Evolutionary conservation across 64 coral and sea anemone species (phyloP).

Genomic region (Catalaphyllia jardinei): DNA sequence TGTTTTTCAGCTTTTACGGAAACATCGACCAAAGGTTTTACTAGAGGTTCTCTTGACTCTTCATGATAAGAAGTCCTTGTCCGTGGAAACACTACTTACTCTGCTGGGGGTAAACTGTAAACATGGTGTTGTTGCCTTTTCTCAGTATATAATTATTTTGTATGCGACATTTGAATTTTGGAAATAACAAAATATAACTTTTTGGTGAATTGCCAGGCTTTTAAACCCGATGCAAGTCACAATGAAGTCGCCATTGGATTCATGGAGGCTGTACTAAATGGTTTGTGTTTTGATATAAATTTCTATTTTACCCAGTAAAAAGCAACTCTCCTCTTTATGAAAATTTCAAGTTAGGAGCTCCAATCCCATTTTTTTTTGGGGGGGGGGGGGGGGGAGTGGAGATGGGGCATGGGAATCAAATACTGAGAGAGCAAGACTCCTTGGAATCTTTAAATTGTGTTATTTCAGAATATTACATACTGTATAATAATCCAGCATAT

Average conservation of each 20-base stretch:
- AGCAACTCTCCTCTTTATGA: neutral
- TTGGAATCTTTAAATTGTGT: no score
- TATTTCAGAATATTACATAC: neutral
- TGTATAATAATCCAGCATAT: neutral
- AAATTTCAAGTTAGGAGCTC: neutral
- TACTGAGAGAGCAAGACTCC: no score
- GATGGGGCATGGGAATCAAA: no score
- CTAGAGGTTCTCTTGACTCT: conserved; percentile 51
- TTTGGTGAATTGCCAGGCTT: conserved; percentile 15
- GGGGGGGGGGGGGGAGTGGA: no score
- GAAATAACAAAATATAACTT: neutral
- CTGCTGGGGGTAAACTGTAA: conserved; percentile 43
- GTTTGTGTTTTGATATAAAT: neutral
- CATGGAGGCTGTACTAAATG: conserved; percentile 56
- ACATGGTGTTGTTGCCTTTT: no score
- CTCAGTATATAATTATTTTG: neutral
- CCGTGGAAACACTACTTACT: conserved; percentile 53
- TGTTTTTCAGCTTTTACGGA: conserved; percentile 35
- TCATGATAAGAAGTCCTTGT: conserved; percentile 45
- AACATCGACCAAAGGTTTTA: conserved; percentile 45
- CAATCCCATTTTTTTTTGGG: no score
- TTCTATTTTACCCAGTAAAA: no score
- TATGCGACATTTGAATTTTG: neutral
- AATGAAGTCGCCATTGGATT: conserved; percentile 48
- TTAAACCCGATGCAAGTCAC: conserved; percentile 35